Conservation (phyloP, 2,888 invertebrate genomes). For the Molorchus minor region DNA sequence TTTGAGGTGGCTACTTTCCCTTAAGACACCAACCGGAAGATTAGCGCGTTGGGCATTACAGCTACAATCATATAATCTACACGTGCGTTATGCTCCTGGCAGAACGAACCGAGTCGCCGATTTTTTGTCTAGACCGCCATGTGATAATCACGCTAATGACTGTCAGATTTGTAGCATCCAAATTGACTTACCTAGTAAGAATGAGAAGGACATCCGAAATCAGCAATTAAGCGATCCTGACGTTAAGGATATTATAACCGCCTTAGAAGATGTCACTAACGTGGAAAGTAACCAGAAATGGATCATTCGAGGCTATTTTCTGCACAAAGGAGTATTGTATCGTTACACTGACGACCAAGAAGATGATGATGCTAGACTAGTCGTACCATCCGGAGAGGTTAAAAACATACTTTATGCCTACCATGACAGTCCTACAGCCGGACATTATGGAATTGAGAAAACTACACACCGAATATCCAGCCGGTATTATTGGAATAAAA, state of each 20-base stretch:
- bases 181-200: slow-evolving; percentile 21
- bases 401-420: background rate
- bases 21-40: slow-evolving; percentile 9
- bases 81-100: slow-evolving; percentile 7
- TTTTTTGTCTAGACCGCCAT: slow-evolving; percentile 10
- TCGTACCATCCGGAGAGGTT: background rate
- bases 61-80: slow-evolving; percentile 8
- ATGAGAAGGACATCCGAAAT: slow-evolving; percentile 11
- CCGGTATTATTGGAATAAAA: slow-evolving; percentile 37
- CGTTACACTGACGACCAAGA: background rate
- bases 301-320: background rate
- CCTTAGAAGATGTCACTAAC: background rate
- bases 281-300: background rate
- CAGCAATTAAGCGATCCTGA: slow-evolving; percentile 23
- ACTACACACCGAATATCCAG: slow-evolving; percentile 29
- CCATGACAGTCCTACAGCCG: slow-evolving; percentile 40
- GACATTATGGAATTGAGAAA: slow-evolving; percentile 40
- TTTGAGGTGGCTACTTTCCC: slow-evolving; percentile 57
- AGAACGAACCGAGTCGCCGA: slow-evolving; percentile 7
- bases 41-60: slow-evolving; percentile 9
- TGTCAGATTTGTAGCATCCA: slow-evolving; percentile 10
- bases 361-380: slow-evolving; percentile 1
- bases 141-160: background rate
- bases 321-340: slow-evolving; percentile 4
- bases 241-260: slow-evolving; percentile 17